Base-by-base conservation (phyloP, 2,113 vertebrate genomes). In the Vicugna pacos region DNA sequence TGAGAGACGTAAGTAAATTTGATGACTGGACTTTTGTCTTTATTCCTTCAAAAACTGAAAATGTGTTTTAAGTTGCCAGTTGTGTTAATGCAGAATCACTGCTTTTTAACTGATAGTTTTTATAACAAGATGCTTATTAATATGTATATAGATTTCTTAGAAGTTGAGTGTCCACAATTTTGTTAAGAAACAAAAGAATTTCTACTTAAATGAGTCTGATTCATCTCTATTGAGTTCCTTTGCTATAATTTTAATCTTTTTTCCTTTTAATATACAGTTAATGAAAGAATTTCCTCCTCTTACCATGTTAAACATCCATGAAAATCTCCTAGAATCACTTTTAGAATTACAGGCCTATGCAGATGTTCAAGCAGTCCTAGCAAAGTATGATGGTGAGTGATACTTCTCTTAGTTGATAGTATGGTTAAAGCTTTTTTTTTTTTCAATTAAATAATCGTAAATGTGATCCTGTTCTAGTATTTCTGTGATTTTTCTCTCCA, bases 301-400 rank as follows among this genome's bases (percentile, higher is more conserved):
- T 97, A 99, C 99, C 97, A 99, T 99, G 99, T 98, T 99, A 99
- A 99, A 99, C 98, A 99, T 99, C 98, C 99, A 99, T 67, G 99
- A 99, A 98, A 99, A 99, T 98, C 99, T 99, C 67, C 98, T 99
- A 85, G 99, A 99, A 98, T 99, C 99, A 11, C 99, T 99, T 96
- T 98, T 99, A 98, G 99, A 99, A 98, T 98, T 99, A 84, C 99
- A 99, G 97, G 99, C 99, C 42, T 99, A 99, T 22, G 99, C 99
- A 96, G 99, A 99, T 98, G 99, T 99, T 87, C 99, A 99, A 98
- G 99, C 99, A 97, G 99, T 99, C 92, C 98, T 99, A 84, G 99
- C 99, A 24, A 99, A 99, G 99, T 99, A 99, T 90, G 99, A 99
- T 89, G 99, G 99, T 99, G 95, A 98, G 99, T 89, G 91, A 46